Base-by-base conservation (phyloP, 1,140 invertebrate species). In the Trypoxylus dichotomus region DNA sequence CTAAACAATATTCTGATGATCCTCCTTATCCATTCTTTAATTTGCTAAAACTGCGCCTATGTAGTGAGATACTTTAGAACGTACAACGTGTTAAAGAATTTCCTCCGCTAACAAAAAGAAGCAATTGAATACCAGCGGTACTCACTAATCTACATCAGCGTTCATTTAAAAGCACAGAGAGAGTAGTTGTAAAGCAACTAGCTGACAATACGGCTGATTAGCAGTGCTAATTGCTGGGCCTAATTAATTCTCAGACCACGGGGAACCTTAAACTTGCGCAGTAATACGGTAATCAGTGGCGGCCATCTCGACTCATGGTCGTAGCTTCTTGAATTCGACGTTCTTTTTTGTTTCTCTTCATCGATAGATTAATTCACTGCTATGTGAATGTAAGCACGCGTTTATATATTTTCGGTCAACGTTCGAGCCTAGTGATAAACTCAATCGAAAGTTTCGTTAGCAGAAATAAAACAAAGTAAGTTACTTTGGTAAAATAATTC, bases 201-300 rank as follows among this genome's bases (percentile, higher is more conserved):
- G 77, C 77, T 78, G 74, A 78, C 77, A 78, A 76, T 78, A 74
- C 72, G 58, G 74, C 77, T 78, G 77, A 78, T 78, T 78, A 78
- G 74, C 74, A 75, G 41, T 75, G 77, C 77, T 78, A 78, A 78
- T 78, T 78, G 74, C 77, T 74, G 77, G 74, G 43, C 77, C 77
- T 78, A 78, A 78, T 78, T 78, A 78, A 78, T 78, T 78, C 75
- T 74, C 25, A 68, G 42, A 76, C 74, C 43, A 78, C 25, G 43
- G 77, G 54, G 32, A 58, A 60, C 41, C 72, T 74, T n/a, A 74
- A 74, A 74, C 29, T 24, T 74, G 32, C 72, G n/a, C 27, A 74
- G 72, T 74, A 74, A 74, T 74, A 74, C 72, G 29, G 29, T 32
- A 74, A 74, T 74, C 72, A 74, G 27, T 74, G 32, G n/a, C 72